Conservation (phyloP, 2,888 invertebrate species). For the Macrostomum cliftonense region DNA sequence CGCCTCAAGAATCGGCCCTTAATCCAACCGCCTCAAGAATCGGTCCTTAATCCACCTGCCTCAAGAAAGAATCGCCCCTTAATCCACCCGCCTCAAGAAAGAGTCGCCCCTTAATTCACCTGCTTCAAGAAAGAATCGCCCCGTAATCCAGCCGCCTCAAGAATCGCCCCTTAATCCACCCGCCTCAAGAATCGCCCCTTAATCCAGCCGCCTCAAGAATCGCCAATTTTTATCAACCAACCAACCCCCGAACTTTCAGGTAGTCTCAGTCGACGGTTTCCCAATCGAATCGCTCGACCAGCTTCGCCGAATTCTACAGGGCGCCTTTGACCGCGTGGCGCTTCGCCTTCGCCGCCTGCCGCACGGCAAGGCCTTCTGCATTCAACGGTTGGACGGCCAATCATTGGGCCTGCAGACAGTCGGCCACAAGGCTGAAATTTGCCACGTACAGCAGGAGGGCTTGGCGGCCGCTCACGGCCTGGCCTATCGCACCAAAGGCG, state of each 20-base stretch:
- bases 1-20: no score
- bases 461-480: slow-evolving; percentile 55
- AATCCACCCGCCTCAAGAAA: no score
- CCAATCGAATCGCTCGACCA: neutral
- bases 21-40: no score
- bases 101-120: no score
- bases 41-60: no score
- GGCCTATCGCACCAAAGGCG: slow-evolving; percentile 30
- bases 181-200: no score
- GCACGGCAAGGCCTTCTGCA: slow-evolving; percentile 56
- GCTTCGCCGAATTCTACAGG: slow-evolving; percentile 20
- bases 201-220: no score
- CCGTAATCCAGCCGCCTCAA: no score
- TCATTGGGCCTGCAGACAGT: slow-evolving; percentile 53
- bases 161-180: no score
- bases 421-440: slow-evolving; percentile 51
- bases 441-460: slow-evolving; percentile 32
- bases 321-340: slow-evolving; percentile 46
- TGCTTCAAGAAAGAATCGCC: no score
- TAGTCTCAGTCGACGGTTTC: slow-evolving; percentile 15
- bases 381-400: slow-evolving; percentile 52
- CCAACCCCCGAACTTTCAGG: neutral
- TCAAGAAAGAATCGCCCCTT: no score
- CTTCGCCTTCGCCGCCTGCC: slow-evolving; percentile 61
- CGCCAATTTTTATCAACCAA: no score